phyloP scores from a whole-genome alignment of 2,113 vertebrate genomes.

The Alosa alosa region DNA sequence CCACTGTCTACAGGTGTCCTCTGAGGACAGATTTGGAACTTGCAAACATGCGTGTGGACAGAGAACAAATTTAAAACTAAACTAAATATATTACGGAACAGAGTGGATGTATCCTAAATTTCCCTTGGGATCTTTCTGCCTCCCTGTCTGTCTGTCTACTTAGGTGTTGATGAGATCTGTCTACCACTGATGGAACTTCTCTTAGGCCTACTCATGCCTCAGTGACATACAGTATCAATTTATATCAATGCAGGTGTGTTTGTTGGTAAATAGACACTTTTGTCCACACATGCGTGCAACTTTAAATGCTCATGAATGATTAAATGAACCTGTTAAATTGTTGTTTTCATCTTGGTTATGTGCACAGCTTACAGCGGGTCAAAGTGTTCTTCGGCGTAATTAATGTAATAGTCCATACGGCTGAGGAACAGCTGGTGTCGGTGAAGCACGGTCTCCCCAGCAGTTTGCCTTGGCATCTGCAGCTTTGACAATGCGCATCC shows the following conservation, averaged over 20 bases:
- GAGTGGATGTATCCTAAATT: too few species aligned
- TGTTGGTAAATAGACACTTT: background rate
- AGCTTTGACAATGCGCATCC: constrained; percentile 32
- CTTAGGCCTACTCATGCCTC: background rate
- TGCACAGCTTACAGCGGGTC: background rate
- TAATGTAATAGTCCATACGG: constrained; percentile 34
- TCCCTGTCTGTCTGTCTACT: background rate
- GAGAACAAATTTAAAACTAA: too few species aligned
- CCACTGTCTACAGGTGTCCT: too few species aligned
- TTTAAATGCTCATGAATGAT: background rate
- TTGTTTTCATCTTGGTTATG: constrained; percentile 33
- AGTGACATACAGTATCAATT: background rate
- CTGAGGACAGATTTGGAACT: too few species aligned
- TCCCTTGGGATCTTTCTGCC: background rate
- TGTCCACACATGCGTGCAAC: background rate
- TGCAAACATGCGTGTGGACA: too few species aligned
- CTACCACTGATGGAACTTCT: background rate
- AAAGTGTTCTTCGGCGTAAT: constrained; percentile 39
- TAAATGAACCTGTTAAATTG: constrained; percentile 23
- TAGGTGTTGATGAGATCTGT: background rate
- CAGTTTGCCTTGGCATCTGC: constrained; percentile 37
- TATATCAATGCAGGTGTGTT: background rate
- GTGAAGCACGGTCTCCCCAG: background rate
- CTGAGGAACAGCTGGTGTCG: constrained; percentile 27
- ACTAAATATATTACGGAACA: too few species aligned